Percentiles rank a stretch among this genome's conserved stretches.
phyloP scores from a whole-genome alignment of 2,113 vertebrate species.

The Megaptera novaeangliae region DNA sequence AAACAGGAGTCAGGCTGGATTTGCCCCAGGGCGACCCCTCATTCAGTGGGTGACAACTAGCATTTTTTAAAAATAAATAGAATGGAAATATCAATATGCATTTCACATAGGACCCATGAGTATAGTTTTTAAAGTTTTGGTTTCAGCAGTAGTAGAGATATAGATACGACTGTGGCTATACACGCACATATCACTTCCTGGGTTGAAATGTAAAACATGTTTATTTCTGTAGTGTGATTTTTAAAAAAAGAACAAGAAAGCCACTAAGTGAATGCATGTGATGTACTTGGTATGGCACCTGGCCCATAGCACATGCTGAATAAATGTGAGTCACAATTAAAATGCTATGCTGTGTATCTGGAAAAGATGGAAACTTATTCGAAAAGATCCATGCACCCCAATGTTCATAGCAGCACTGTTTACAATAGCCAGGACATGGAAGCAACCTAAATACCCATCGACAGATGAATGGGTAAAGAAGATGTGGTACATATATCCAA shows the following conservation, averaged over 20 bases:
- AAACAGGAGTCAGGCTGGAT: not conserved
- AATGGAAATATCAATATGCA: not conserved
- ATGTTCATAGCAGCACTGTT: not conserved
- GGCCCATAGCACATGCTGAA: not conserved
- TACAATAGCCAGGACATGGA: not conserved
- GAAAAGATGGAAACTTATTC: not conserved
- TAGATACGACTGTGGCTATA: accelerated
- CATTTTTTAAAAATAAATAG: not conserved
- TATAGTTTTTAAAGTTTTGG: not conserved
- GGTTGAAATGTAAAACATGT: not conserved
- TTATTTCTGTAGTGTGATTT: not conserved
- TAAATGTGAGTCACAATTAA: not conserved
- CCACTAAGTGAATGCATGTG: not conserved
- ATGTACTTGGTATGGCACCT: not conserved
- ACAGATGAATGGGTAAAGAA: not conserved
- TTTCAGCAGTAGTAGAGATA: not conserved
- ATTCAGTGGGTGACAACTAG: not conserved
- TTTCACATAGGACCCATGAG: not conserved
- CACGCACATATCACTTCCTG: not conserved
- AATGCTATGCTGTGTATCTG: not conserved
- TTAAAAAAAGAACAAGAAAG: not conserved
- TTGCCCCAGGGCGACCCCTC: not conserved
- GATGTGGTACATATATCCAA: not conserved
- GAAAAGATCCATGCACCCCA: not conserved
- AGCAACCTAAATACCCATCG: not conserved